These are phyloP conservation scores for Salvelinus alpinus DNA, from an alignment of 2,113 vertebrate species.

Conservation along the genomic window DNA sequence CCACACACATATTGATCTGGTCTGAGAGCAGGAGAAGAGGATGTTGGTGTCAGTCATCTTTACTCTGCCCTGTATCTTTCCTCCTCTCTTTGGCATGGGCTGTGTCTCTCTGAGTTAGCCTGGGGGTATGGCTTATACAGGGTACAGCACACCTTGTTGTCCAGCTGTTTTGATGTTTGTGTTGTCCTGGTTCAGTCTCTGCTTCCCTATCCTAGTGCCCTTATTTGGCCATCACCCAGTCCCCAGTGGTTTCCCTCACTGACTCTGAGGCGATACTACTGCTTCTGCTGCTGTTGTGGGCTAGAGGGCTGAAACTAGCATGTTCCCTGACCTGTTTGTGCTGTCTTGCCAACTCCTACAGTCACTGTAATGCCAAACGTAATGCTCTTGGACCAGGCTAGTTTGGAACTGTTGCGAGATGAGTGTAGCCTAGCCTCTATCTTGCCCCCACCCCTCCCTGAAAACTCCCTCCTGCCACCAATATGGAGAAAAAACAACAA, in stretches of 20 bases:
- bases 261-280: not conserved
- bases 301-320: no score
- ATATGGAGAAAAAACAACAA: not conserved
- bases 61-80: not conserved
- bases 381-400: no score
- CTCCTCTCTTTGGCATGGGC: not conserved
- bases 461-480: not conserved
- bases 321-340: no score
- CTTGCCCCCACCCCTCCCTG: no score
- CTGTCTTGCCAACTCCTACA: no score
- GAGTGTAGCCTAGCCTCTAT: not conserved
- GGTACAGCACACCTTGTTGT: not conserved
- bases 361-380: no score
- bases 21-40: slow-evolving; percentile 17
- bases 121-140: slow-evolving; percentile 12
- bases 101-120: slow-evolving; percentile 8
- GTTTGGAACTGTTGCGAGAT: not conserved
- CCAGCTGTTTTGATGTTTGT: slow-evolving; percentile 45
- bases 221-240: not conserved
- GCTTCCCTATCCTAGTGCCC: not conserved
- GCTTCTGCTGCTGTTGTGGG: not conserved
- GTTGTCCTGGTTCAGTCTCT: not conserved
- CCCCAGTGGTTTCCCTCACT: not conserved
- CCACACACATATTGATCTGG: not conserved
- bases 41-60: slow-evolving; percentile 26